Evolutionary conservation across 2,797 vertebrate genomes (phyloP), one percentile per base, ranked within the genome.

Genomic region (Clarias pachynema): DNA sequence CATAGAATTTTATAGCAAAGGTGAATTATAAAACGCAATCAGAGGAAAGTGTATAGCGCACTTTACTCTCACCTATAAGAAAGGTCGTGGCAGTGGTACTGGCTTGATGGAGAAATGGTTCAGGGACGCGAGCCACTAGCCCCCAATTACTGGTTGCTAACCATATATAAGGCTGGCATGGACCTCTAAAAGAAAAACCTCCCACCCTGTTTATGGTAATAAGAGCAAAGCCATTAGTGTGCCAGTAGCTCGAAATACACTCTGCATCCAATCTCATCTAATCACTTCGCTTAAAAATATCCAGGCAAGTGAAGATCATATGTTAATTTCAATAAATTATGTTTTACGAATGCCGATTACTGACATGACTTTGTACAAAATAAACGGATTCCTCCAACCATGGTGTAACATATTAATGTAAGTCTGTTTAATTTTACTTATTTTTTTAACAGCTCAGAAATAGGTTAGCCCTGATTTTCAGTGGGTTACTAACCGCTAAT

Each of bases 171-270:
- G 84, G 75, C 85, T 88, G 88, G 88, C 84, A 85, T 83, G 62
- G 34, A 81, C 65, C 81, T 37, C 57, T 65, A 80, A 60, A 63
- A 83, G 56, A 84, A 84, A 79, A 31, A 63, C 37, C 40, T 56
- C 84, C 86, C 81, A 74, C 86, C 49, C 89, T 90, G 59, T 87
- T 90, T 90, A 88, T 90, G 89, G 89, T 88, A 81, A 86, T 86
- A 62, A 81, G 20, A 87, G 84, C 83, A 88, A 84, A 82, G 56
- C 20, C 69, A 84, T 86, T 72, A 82, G 79, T 79, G 79, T 86
- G 89, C 86, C 87, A 89, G 57, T 18, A 24, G 70, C 88, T 85
- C 62, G 84, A 87, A 89, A 90, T 88, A 90, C 85, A 83, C 62
- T 57, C 77, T 15, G 22, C 57, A 86, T 84, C 65, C n/a, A 75